phyloP scores from a whole-genome alignment of 2,113 vertebrate genomes.

The Leptobrachium leishanense region DNA sequence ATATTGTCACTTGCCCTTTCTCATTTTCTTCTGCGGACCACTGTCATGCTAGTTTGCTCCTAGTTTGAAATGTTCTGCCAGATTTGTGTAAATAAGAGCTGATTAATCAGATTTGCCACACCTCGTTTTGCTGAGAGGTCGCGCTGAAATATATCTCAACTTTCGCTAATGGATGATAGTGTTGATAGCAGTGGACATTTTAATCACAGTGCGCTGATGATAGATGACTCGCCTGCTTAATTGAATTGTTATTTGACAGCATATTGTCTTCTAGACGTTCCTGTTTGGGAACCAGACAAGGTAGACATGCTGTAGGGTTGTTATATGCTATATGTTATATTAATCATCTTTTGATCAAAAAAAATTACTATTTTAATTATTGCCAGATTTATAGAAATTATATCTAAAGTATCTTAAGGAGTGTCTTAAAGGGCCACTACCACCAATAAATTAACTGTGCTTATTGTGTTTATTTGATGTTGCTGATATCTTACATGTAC shows the following conservation, averaged over 20 bases:
- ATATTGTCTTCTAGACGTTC: constrained; percentile 47
- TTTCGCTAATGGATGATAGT: constrained; percentile 59
- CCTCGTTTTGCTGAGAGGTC: constrained; percentile 52
- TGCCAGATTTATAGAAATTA: background rate
- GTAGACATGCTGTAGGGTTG: constrained; percentile 1
- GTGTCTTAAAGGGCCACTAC: background rate
- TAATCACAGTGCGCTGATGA: constrained; percentile 61
- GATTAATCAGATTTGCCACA: constrained; percentile 60
- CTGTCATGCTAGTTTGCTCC: constrained; percentile 28
- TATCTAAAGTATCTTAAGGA: background rate
- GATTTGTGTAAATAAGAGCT: constrained; percentile 55
- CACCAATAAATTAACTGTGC: background rate
- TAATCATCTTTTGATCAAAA: constrained; percentile 44
- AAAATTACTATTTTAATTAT: constrained; percentile 10
- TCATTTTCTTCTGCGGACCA: constrained; percentile 34
- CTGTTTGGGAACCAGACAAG: constrained; percentile 42
- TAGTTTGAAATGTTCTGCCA: constrained; percentile 38
- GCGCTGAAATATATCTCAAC: constrained; percentile 53
- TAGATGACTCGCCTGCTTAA: constrained; percentile 58
- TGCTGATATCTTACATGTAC: no score
- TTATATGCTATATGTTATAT: constrained; percentile 31
- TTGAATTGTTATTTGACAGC: constrained; percentile 61
- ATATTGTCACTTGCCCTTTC: constrained; percentile 6
- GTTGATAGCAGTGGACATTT: constrained; percentile 63
- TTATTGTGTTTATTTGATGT: no score